These are phyloP conservation scores for Hippasteria phrygiana DNA, from an alignment of 53 echinoderm and acorn worm species.

Conservation along the genomic window DNA sequence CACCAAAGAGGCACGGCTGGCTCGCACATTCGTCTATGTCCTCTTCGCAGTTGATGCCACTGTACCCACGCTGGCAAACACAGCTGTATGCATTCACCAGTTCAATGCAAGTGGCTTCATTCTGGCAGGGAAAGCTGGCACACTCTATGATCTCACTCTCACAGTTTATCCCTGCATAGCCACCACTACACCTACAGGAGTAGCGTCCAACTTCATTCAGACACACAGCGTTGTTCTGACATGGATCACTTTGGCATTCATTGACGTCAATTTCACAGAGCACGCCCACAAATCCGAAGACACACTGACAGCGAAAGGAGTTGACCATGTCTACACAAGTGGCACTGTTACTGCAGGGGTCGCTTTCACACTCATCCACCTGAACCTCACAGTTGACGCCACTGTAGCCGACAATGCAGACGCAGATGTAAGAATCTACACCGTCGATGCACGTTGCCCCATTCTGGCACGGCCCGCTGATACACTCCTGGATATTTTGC, in stretches of 20 bases:
- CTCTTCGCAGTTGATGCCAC: slow-evolving; percentile 53
- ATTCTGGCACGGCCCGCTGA: slow-evolving; percentile 58
- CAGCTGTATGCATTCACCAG: slow-evolving; percentile 58
- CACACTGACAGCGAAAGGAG: slow-evolving; percentile 52
- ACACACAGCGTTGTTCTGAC: slow-evolving; percentile 56
- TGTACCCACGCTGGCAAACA: slow-evolving; percentile 45
- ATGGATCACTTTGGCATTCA: slow-evolving; percentile 61
- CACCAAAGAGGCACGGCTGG: slow-evolving; percentile 56
- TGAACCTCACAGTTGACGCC: slow-evolving; percentile 60
- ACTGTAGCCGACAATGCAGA: slow-evolving; percentile 44
- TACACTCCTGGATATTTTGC: slow-evolving; percentile 57
- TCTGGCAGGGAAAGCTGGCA: slow-evolving; percentile 48
- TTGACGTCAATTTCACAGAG: slow-evolving; percentile 58
- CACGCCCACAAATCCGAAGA: slow-evolving; percentile 41
- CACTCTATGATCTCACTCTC: slow-evolving; percentile 66
- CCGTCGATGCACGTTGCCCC: slow-evolving; percentile 56
- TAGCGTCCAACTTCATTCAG: slow-evolving; percentile 48
- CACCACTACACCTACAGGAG: slow-evolving; percentile 41
- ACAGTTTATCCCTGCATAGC: slow-evolving; percentile 58
- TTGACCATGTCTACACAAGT: slow-evolving; percentile 53
- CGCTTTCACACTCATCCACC: slow-evolving; percentile 60
- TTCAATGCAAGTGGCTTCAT: slow-evolving; percentile 57
- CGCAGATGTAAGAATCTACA: slow-evolving; percentile 43
- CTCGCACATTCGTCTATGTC: slow-evolving; percentile 70
- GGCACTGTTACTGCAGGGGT: slow-evolving; percentile 66